A percentile compares a stretch with the other conserved stretches of the same genome.
Conservation (phyloP, 2,113 vertebrate genomes). For the Corythaixoides concolor region DNA sequence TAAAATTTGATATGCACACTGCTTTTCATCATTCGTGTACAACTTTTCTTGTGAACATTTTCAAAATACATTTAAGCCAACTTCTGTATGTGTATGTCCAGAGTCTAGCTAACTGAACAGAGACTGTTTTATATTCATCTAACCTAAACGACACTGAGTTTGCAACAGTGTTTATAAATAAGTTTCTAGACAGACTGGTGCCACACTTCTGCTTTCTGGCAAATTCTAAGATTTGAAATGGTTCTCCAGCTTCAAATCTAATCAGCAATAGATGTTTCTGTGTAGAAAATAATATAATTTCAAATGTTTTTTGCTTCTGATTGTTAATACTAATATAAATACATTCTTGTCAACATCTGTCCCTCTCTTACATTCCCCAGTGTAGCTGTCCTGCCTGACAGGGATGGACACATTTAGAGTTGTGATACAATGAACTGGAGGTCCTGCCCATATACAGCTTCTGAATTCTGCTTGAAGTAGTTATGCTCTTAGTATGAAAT, state of each 20-base stretch:
- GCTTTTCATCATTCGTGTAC: not conserved
- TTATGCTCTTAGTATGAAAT: not conserved
- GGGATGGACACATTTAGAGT: not conserved
- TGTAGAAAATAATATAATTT: not conserved
- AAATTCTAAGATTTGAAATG: not conserved
- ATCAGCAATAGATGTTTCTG: not conserved
- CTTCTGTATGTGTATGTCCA: not conserved
- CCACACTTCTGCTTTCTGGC: not conserved
- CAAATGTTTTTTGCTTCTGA: not conserved
- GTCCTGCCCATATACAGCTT: not conserved
- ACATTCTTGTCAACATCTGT: not conserved
- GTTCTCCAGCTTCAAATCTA: not conserved
- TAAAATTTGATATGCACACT: not conserved
- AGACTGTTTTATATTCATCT: not conserved
- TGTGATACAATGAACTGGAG: not conserved
- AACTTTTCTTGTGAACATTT: not conserved
- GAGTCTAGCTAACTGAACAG: not conserved
- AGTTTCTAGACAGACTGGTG: not conserved
- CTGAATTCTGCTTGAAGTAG: not conserved
- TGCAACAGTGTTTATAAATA: not conserved
- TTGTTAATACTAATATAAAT: not conserved
- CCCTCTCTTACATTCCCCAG: not conserved
- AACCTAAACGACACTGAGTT: not conserved
- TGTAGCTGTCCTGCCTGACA: not conserved
- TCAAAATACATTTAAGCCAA: not conserved